Evolutionary conservation across 92 coral and sea anemone species (phyloP), one percentile per base, ranked within the genome.

Genomic region (Siderastrea radians): DNA sequence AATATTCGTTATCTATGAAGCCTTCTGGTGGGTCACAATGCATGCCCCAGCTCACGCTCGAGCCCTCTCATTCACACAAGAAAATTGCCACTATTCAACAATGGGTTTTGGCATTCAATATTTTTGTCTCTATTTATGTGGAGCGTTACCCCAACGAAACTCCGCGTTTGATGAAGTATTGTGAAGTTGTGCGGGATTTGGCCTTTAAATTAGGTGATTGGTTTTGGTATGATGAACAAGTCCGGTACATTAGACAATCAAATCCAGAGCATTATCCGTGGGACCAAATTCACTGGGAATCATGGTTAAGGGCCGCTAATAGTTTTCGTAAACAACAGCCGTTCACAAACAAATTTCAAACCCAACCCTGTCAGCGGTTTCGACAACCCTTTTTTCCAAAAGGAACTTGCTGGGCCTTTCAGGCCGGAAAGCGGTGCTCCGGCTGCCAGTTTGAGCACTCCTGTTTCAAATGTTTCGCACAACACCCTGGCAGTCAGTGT

Each of bases 211-310:
- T 14, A 6, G 64, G 79, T 3, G 79, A 74, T 11, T 74, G 63
- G 79, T 51, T 5, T 53, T 74, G 59, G 48, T 83, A 71, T 38
- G 80, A 83, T 14, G 80, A 83, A 72, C 87, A 83, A 15, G 72
- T 71, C 50, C 54, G 80, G 13, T 83, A 51, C 45, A 1, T 83
- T 5, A 11, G 88, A 57, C 88, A 84, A 61, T 84, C 88, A 26
- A 74, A 49, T 3, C 88, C 88, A 1, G 88, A 84, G 2, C 47
- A 54, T 38, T 84, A 60, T 45, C 88, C 88, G 4, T 84, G 88
- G 88, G 88, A 72, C 47, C 49, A 53, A 49, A 52, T 84, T 57
- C 88, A 84, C 17, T 84, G 88, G 88, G 88, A 84, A 64, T 17
- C 75, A 12, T 84, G 75, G 82, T 61, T 84, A 16, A n/a, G 58